Evolutionary conservation across 2,113 vertebrate species (phyloP).

Genomic region (Paracanthobrama guichenoti): DNA sequence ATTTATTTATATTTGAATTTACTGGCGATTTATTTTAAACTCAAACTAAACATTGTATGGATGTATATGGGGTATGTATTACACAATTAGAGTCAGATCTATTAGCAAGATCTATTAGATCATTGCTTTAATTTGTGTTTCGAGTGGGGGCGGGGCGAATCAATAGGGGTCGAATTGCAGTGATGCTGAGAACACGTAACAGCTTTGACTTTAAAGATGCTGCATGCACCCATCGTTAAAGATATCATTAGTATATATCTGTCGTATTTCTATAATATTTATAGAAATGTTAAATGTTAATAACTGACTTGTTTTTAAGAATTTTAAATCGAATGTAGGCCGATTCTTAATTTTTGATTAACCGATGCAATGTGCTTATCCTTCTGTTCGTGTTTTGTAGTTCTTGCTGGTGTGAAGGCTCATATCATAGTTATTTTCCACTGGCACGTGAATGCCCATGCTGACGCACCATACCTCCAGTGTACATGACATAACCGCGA

Average conservation of each 20-base stretch:
- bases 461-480: conserved; percentile 23
- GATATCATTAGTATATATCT: background rate
- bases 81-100: background rate
- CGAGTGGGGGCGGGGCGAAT: conserved; percentile 43
- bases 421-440: conserved; percentile 36
- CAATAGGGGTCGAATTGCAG: background rate
- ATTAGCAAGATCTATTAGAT: background rate
- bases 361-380: background rate
- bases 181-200: conserved; percentile 31
- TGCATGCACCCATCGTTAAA: background rate
- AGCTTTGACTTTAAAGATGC: conserved; percentile 14
- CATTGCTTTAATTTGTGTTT: conserved; percentile 3
- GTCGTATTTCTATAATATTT: background rate
- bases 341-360: background rate
- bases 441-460: conserved; percentile 37
- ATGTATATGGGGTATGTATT: too few relatives aligned
- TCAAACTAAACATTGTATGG: background rate
- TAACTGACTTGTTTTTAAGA: background rate
- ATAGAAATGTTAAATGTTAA: background rate
- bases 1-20: background rate
- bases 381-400: background rate
- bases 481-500: conserved; percentile 25
- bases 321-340: background rate
- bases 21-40: background rate
- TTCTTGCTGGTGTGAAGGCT: background rate